Conservation (phyloP, 2,113 vertebrate genomes). For the Antigone vipio region DNA sequence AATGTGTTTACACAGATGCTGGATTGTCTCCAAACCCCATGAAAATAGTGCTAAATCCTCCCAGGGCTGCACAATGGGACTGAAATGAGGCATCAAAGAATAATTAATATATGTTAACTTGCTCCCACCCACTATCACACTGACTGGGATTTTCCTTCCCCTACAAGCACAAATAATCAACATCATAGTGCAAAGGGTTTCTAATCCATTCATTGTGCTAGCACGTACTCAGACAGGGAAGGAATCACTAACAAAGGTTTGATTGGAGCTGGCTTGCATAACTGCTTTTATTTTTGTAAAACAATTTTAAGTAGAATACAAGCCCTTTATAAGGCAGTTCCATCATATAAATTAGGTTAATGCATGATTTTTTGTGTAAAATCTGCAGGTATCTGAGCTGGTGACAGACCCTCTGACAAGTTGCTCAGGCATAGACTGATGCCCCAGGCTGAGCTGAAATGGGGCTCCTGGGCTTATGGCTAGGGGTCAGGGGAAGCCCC, state of each 20-base stretch:
- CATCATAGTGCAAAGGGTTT: neutral
- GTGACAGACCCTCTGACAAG: neutral
- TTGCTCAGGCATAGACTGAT: neutral
- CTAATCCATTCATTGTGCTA: neutral
- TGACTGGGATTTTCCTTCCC: neutral
- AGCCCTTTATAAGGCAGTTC: neutral
- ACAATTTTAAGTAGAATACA: neutral
- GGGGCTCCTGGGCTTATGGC: neutral
- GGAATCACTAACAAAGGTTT: neutral
- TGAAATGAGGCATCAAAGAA: slow-evolving; percentile 11
- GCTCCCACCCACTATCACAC: neutral
- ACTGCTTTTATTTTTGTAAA: neutral
- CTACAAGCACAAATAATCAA: neutral
- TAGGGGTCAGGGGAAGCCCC: neutral
- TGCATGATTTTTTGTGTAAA: neutral
- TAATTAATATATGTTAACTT: slow-evolving; percentile 9
- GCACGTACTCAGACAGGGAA: neutral
- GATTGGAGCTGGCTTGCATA: neutral
- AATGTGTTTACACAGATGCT: slow-evolving; percentile 22
- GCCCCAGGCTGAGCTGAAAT: neutral
- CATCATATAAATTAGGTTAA: neutral
- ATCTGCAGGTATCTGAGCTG: neutral
- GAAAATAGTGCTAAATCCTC: neutral
- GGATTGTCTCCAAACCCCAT: slow-evolving; percentile 27
- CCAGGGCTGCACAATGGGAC: slow-evolving; percentile 5